Evolutionary conservation across 2,797 vertebrate genomes (phyloP), one percentile per base, ranked within the genome.

Genomic region (Poliocrania exsul): DNA sequence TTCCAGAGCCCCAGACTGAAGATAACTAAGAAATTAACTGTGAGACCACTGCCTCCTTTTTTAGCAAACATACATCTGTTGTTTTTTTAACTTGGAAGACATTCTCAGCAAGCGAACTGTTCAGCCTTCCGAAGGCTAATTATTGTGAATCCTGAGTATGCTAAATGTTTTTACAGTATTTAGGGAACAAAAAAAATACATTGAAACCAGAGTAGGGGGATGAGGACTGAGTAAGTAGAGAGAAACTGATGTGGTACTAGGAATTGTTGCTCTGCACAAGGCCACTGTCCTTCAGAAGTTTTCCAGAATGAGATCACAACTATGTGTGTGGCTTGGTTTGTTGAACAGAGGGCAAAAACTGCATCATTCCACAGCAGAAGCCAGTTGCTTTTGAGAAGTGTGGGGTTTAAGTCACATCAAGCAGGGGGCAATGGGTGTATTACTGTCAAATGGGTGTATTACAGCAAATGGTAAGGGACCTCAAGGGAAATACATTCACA

Each of bases 221-320:
- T 54, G 65, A 83, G 28, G 77, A 47, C 46, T 80, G 81, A 82
- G 61, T 60, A 67, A 79, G 72, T 12, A 29, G 62, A 72, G 60
- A 85, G 69, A 91, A 67, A 53, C 42, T 64, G 56, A 47, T 18
- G 10, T 88, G 49, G 53, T 92, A 53, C 65, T 94, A 17, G 0
- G 78, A 86, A 83, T 5, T 79, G 85, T 56, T 96, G 75, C 74
- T 81, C 69, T 75, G 51, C 70, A 93, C 33, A 94, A 87, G 93
- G 82, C 91, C 2, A 0, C 74, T 95, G 92, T 94, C 91, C 92
- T 95, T 95, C 87, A 95, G 94, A 94, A 95, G 92, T 95, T 96
- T 97, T 95, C 88, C 80, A 44, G 92, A 95, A 94, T 96, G 95
- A 97, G 93, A 92, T 97, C 96, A 97, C 85, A 87, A 5, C 95